These are phyloP conservation scores for Orius laevigatus DNA, from an alignment of 1,140 invertebrate species.

Conservation along the genomic window DNA sequence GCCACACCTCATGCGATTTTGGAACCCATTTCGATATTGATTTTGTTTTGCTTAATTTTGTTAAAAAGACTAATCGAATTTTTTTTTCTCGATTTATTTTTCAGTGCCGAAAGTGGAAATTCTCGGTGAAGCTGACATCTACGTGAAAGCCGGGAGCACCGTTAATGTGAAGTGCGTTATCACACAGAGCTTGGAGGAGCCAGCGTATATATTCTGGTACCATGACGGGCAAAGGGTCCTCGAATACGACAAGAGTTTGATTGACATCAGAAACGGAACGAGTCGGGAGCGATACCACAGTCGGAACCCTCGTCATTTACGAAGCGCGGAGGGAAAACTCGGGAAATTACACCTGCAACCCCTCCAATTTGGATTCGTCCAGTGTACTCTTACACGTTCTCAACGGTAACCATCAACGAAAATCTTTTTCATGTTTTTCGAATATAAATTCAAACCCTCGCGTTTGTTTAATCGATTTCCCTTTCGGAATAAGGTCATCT, in stretches of 20 bases:
- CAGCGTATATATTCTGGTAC: slow-evolving; percentile 58
- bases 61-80: too few species aligned
- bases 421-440: too few species aligned
- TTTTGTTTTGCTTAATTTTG: too few species aligned
- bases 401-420: slow-evolving; percentile 40
- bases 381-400: slow-evolving; percentile 64
- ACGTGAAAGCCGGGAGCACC: slow-evolving; percentile 49
- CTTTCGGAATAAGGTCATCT: too few species aligned
- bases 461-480: too few species aligned
- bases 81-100: slow-evolving; percentile 19
- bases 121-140: slow-evolving; percentile 49
- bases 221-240: slow-evolving; percentile 45
- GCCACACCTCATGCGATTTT: too few species aligned
- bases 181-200: slow-evolving; percentile 50
- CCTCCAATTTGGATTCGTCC: slow-evolving; percentile 63
- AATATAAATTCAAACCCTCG: too few species aligned
- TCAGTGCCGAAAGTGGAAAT: slow-evolving; percentile 59
- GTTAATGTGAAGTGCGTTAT: slow-evolving; percentile 55
- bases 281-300: slow-evolving; percentile 40
- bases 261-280: slow-evolving; percentile 45
- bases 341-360: slow-evolving; percentile 69
- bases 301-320: slow-evolving; percentile 52
- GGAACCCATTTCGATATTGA: not conserved
- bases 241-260: slow-evolving; percentile 37
- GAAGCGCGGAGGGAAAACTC: slow-evolving; percentile 55